Evolutionary conservation across 2,888 invertebrate genomes (phyloP).

Genomic region (Watsonalla binaria): DNA sequence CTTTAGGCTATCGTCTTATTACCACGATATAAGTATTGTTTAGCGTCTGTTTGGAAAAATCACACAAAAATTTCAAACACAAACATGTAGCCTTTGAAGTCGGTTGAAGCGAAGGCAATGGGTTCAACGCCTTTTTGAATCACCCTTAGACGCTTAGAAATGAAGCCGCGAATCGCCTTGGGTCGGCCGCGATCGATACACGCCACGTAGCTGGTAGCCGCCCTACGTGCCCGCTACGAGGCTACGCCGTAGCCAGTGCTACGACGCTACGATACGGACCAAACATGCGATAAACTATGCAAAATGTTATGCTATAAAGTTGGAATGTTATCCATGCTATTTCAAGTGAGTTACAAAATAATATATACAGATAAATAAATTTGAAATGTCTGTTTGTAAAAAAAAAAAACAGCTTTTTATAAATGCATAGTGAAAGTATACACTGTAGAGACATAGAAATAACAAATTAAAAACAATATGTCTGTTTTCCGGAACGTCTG

Average conservation of each 20-base stretch:
- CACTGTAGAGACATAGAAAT: too few species aligned
- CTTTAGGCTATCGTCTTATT: too few species aligned
- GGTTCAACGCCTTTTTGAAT: constrained; percentile 2
- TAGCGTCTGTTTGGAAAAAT: too few species aligned
- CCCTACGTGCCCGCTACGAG: constrained; percentile 17
- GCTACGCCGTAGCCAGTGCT: constrained; percentile 27
- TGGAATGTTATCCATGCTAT: too few species aligned
- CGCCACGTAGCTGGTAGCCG: constrained; percentile 12
- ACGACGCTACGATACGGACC: constrained; percentile 8
- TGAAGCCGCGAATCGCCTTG: constrained; percentile 16
- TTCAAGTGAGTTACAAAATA: too few species aligned
- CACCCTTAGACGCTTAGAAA: constrained; percentile 20
- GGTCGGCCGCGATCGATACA: constrained; percentile 28
- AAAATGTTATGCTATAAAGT: not conserved
- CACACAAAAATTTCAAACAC: not conserved
- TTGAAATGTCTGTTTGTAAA: too few species aligned
- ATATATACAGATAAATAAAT: too few species aligned
- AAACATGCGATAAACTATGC: not conserved
- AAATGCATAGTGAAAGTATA: too few species aligned
- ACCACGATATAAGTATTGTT: too few species aligned
- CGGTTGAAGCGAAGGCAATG: not conserved
- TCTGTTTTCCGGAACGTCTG: too few species aligned
- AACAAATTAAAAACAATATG: too few species aligned
- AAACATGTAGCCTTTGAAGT: not conserved
- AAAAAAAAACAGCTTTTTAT: too few species aligned